Base-by-base conservation (phyloP, 2,888 invertebrate genomes). In the Caenorhabditis imperialis region DNA sequence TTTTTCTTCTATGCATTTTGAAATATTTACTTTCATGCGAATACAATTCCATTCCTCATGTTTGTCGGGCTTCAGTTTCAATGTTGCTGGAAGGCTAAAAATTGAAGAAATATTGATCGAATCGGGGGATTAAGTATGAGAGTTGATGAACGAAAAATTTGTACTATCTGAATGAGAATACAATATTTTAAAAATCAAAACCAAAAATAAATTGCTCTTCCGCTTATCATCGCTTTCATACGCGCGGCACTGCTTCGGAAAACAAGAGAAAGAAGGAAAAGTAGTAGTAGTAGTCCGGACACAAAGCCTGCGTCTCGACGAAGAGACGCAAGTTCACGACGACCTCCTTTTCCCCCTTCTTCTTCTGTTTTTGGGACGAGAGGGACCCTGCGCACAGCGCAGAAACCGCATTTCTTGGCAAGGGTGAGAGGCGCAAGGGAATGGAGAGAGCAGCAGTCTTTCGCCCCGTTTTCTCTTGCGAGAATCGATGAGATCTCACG, bases 401-500 rank as follows among this genome's bases (percentile, higher is more conserved):
- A 33, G 25, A 42, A 51, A 48, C 33, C 35, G 3, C 44, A 22
- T 47, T 50, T 40, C 42, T 23, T 48, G 40, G 27, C n/a, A 25
- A 65, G n/a, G n/a, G n/a, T n/a, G n/a, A n/a, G 54, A 65, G 67
- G 27, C 25, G 7, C 10, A 30, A 14, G 25, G 22, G 20, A 65
- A 44, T 33, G 57, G 63, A 55, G 33, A 16, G 23, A 50, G 45
- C 20, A 47, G 33, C 38, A 47, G 20, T 20, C 22, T 35, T 18
- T 50, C 55, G 38, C 27, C 42, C 23, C 37, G 53, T 44, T 50
- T 57, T 51, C 40, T 16, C 42, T 47, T 22, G 47, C 47, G 73
- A 50, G 73, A 73, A 73, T 73, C 73, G 73, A 73, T 73, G 73
- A 73, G 65, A 65, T 65, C 73, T 73, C 73, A 73, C 58, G 65